These are phyloP conservation scores for Scaptomyza graminum DNA, from an alignment of 1,140 invertebrate genomes.

Conservation along the genomic window DNA sequence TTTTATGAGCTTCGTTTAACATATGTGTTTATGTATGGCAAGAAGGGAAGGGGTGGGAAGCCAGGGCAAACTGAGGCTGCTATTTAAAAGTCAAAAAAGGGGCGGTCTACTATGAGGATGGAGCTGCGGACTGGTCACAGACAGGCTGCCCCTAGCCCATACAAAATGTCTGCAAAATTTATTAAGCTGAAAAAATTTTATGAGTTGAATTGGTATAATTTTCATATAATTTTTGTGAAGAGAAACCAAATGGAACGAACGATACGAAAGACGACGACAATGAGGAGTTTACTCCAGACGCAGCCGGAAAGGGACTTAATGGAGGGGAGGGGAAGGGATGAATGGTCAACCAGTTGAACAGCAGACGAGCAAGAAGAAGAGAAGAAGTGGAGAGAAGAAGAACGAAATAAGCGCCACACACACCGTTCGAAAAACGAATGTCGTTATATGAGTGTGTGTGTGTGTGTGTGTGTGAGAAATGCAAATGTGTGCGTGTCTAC, in stretches of 20 bases:
- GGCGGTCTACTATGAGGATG: slow-evolving; percentile 6
- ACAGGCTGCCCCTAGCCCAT: not conserved
- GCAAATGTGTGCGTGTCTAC: slow-evolving; percentile 65
- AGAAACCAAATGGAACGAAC: slow-evolving; percentile 74
- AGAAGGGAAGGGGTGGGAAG: not conserved
- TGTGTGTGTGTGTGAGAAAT: slow-evolving; percentile 59
- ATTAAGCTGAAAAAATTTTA: slow-evolving; percentile 82
- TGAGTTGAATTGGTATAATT: slow-evolving; percentile 83
- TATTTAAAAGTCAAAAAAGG: slow-evolving; percentile 24
- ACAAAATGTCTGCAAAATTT: slow-evolving; percentile 81
- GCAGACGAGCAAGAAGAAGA: slow-evolving; percentile 46
- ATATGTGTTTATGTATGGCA: not conserved
- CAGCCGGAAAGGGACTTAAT: slow-evolving; percentile 27
- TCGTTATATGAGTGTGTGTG: slow-evolving; percentile 9
- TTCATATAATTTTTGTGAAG: slow-evolving; percentile 81
- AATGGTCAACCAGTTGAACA: slow-evolving; percentile 71
- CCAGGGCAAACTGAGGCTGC: not conserved
- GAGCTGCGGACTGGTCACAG: slow-evolving; percentile 1
- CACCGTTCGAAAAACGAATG: slow-evolving; percentile 35
- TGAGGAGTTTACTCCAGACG: slow-evolving; percentile 21
- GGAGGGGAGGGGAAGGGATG: not conserved
- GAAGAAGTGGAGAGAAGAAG: not conserved
- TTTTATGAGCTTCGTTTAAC: slow-evolving; percentile 44
- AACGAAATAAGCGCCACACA: slow-evolving; percentile 67
- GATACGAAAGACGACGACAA: slow-evolving; percentile 12